A percentile compares a stretch with the other conserved stretches of the same genome.
These are phyloP conservation scores for Cremastinae sp. DNA, from an alignment of 2,888 invertebrate species.

Conservation along the genomic window DNA sequence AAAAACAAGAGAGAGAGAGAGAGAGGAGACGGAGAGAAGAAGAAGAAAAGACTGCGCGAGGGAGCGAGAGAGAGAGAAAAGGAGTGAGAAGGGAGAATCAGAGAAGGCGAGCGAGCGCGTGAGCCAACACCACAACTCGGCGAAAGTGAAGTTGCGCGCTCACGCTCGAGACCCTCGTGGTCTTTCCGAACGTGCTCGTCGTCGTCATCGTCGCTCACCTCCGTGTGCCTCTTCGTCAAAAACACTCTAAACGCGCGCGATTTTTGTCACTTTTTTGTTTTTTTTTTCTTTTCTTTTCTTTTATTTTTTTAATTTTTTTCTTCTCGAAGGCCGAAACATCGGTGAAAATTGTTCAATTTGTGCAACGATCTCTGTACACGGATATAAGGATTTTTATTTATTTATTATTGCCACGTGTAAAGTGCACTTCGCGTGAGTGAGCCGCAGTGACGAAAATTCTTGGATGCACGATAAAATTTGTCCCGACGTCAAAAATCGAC, in stretches of 20 bases:
- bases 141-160: conserved; percentile 65
- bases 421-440: too few relatives aligned
- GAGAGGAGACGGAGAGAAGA: conserved; percentile 37
- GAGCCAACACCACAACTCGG: conserved; percentile 57
- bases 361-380: too few relatives aligned
- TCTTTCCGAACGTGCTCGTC: conserved; percentile 46
- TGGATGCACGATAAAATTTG: too few relatives aligned
- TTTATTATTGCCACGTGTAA: too few relatives aligned
- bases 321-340: too few relatives aligned
- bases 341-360: too few relatives aligned
- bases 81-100: conserved; percentile 55
- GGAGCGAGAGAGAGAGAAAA: conserved; percentile 19
- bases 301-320: too few relatives aligned
- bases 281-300: conserved; percentile 5
- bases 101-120: conserved; percentile 48
- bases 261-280: too few relatives aligned
- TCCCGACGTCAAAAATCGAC: too few relatives aligned
- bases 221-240: conserved; percentile 24
- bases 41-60: background rate
- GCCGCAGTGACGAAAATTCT: too few relatives aligned
- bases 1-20: too few relatives aligned
- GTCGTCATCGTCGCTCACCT: conserved; percentile 39
- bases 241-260: conserved; percentile 23
- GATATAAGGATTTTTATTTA: too few relatives aligned
- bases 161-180: conserved; percentile 55